Percentiles rank a stretch among this genome's conserved stretches.
phyloP scores from a whole-genome alignment of 2,888 invertebrate genomes.

The Galeopsomyia nigrocyanea region DNA sequence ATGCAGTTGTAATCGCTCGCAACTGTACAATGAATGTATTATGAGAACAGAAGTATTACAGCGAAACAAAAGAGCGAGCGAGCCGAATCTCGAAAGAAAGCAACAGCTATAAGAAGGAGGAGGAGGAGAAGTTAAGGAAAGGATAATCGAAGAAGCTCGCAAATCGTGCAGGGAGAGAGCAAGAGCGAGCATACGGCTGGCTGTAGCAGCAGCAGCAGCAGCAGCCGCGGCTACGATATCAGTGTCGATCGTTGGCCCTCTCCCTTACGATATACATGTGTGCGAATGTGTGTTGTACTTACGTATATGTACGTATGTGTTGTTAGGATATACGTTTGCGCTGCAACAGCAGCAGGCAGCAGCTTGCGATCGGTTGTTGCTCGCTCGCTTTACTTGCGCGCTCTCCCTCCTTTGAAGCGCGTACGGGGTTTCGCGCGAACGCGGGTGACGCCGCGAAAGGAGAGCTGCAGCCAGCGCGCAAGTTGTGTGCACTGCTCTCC shows the following conservation, averaged over 20 bases:
- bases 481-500: too few relatives aligned
- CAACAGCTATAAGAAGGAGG: background rate
- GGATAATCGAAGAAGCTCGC: constrained; percentile 43
- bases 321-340: too few relatives aligned
- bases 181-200: constrained; percentile 25
- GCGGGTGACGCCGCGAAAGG: too few relatives aligned
- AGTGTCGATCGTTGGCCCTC: constrained; percentile 64
- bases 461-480: too few relatives aligned
- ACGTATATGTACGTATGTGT: constrained; percentile 56
- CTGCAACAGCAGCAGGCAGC: too few relatives aligned
- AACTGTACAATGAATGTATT: too few relatives aligned
- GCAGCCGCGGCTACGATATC: constrained; percentile 70
- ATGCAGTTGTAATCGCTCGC: too few relatives aligned
- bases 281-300: constrained; percentile 52
- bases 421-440: too few relatives aligned
- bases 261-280: background rate
- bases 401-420: too few relatives aligned
- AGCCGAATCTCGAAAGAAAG: constrained; percentile 8
- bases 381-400: too few relatives aligned
- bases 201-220: constrained; percentile 16
- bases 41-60: constrained; percentile 39
- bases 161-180: constrained; percentile 52
- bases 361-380: too few relatives aligned
- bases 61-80: constrained; percentile 12
- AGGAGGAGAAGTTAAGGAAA: too few relatives aligned